A percentile compares a stretch with the other conserved stretches of the same genome.
phyloP scores from a whole-genome alignment of 2,113 vertebrate genomes.

The Thunnus maccoyii region DNA sequence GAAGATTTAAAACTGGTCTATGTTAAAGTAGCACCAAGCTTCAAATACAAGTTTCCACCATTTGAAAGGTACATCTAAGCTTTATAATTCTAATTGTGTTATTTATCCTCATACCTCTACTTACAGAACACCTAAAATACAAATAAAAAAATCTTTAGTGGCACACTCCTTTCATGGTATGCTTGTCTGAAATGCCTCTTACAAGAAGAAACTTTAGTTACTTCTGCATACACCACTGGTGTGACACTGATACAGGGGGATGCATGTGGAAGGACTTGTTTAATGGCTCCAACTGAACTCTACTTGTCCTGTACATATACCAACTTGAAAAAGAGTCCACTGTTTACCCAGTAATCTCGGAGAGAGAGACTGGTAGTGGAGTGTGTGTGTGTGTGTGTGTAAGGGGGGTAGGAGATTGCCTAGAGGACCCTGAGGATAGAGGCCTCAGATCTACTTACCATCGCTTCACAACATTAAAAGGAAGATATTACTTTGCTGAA shows the following conservation, averaged over 20 bases:
- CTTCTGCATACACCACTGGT: not conserved
- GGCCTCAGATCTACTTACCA: conserved; percentile 65
- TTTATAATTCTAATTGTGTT: not conserved
- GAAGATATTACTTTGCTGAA: conserved; percentile 79
- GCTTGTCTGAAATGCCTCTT: not conserved
- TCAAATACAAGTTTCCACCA: not conserved
- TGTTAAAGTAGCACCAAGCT: not conserved
- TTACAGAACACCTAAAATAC: not conserved
- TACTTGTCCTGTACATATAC: conserved; percentile 32
- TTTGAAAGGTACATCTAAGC: not conserved
- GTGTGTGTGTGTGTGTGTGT: conserved; percentile 13
- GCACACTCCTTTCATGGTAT: not conserved
- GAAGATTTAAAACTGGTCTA: no score
- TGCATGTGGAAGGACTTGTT: not conserved
- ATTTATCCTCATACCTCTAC: not conserved
- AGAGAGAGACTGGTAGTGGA: conserved; percentile 22
- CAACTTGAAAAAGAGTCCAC: conserved; percentile 12
- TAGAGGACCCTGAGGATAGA: conserved; percentile 50
- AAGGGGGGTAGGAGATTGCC: conserved; percentile 30
- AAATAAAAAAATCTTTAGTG: not conserved
- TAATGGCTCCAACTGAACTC: conserved; percentile 37
- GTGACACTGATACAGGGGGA: conserved; percentile 7
- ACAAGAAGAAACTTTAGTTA: not conserved
- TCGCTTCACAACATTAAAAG: conserved; percentile 72
- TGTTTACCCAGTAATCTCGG: conserved; percentile 49